Evolutionary conservation across 2,113 vertebrate species (phyloP).

Genomic region (Megatriorchis doriae): DNA sequence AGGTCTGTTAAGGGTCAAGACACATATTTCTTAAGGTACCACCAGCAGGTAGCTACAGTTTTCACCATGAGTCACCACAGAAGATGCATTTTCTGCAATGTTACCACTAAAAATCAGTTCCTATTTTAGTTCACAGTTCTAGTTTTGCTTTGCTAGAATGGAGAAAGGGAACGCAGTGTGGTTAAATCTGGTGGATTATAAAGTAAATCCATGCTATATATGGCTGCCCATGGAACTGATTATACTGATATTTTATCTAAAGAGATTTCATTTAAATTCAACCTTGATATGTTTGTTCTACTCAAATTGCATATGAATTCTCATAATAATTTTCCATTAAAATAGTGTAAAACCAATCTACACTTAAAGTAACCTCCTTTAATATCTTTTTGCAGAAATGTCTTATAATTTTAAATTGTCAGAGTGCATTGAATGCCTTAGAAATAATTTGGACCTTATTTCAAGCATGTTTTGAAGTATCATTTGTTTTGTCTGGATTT

Average conservation of each 20-base stretch:
- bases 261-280: slow-evolving; percentile 12
- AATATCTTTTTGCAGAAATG: neutral
- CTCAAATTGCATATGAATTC: neutral
- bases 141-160: neutral
- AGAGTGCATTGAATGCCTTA: neutral
- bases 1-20: neutral
- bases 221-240: neutral
- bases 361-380: neutral
- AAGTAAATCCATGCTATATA: neutral
- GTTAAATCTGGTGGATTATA: neutral
- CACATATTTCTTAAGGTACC: neutral
- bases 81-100: neutral
- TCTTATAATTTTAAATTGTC: neutral
- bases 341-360: neutral
- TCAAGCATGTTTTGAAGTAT: neutral
- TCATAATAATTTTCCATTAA: slow-evolving; percentile 16
- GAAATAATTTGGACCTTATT: neutral
- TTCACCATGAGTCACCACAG: neutral
- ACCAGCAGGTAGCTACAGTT: neutral
- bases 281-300: neutral
- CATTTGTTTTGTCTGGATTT: neutral
- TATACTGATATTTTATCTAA: neutral
- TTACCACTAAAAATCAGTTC: neutral
- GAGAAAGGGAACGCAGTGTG: neutral
- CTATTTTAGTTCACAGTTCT: neutral